Percentiles rank a stretch among this genome's conserved stretches.
Evolutionary conservation across 2,797 vertebrate genomes (phyloP).

Genomic region (Peromyscus melanophrys): DNA sequence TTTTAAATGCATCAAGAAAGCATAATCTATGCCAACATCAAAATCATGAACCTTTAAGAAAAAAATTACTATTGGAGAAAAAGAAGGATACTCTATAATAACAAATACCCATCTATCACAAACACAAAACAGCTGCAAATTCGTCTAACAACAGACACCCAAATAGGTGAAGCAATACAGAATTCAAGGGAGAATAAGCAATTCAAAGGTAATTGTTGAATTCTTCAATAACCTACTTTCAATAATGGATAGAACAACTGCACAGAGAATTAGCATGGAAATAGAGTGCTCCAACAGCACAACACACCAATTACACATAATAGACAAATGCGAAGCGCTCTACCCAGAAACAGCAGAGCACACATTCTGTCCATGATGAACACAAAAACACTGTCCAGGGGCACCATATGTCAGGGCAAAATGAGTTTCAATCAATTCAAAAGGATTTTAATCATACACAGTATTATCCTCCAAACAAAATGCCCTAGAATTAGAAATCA

Average conservation of each 20-base stretch:
- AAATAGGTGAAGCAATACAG: conserved; percentile 11
- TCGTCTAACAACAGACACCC: not conserved
- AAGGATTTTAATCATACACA: conserved; percentile 30
- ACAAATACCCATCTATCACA: not conserved
- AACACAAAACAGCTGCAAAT: conserved; percentile 11
- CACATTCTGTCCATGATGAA: not conserved
- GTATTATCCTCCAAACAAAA: conserved; percentile 26
- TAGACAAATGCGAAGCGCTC: not conserved
- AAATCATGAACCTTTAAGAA: not conserved
- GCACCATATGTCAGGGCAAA: conserved; percentile 24
- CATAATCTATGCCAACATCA: not conserved
- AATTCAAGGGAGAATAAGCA: conserved; percentile 55
- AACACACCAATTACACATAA: conserved; percentile 49
- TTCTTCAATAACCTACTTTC: conserved; percentile 46
- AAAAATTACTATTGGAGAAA: conserved; percentile 8
- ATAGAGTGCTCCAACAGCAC: conserved; percentile 22
- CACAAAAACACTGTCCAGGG: conserved; percentile 17
- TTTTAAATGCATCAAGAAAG: not conserved
- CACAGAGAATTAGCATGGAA: conserved; percentile 51
- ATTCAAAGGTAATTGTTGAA: conserved; percentile 49
- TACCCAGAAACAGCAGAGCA: not conserved
- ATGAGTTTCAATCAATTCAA: conserved; percentile 36
- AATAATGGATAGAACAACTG: conserved; percentile 45
- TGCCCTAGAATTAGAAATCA: conserved; percentile 4
- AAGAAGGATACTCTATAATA: not conserved